Base-by-base conservation (phyloP, 2,797 vertebrate genomes). In the Sparus aurata region DNA sequence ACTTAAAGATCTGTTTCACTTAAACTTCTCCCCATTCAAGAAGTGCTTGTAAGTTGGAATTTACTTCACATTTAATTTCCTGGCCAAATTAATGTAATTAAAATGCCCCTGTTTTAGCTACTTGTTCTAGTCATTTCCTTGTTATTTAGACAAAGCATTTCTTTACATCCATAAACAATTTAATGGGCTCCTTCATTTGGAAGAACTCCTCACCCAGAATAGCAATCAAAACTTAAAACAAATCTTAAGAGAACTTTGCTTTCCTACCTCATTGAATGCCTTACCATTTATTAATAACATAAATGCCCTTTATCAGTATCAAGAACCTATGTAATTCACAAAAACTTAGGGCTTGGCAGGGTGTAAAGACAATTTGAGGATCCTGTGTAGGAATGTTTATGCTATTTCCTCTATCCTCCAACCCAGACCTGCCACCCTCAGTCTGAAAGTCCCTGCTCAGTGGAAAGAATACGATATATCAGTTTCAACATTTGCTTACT, bases 81-180 rank as follows among this genome's bases (percentile, higher is more conserved):
- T n/a, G n/a, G n/a, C n/a, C n/a, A n/a, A n/a, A n/a, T 45, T 45
- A 45, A 45, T 15, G 12, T 45, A 3, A 45, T 45, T 5, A 45
- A 45, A 45, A n/a, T 50, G 59, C 30, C 20, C 20, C 9, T 18
- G 2, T 25, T 73, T 73, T 15, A 73, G 22, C 2, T 73, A 73
- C n/a, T 20, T 73, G 3, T 55, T 54, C 13, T 60, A 73, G 49
- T 73, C 70, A 53, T 23, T 73, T 12, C 55, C 55, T 20, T 60
- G 57, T 60, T 53, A 54, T 4, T 15, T 71, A 17, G 27, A 61
- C 4, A 73, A 46, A 73, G 6, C 38, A 18, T 66, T 65, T 8
- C 73, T 8, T 73, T 74, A 55, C 49, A 65, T 58, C 53, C 6
- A 58, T 66, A 57, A 65, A 65, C 27, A 65, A 66, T 65, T 9